Evolutionary conservation across 1,140 invertebrate species (phyloP), one percentile per base, ranked within the genome.

Genomic region (Caenorhabditis latens): DNA sequence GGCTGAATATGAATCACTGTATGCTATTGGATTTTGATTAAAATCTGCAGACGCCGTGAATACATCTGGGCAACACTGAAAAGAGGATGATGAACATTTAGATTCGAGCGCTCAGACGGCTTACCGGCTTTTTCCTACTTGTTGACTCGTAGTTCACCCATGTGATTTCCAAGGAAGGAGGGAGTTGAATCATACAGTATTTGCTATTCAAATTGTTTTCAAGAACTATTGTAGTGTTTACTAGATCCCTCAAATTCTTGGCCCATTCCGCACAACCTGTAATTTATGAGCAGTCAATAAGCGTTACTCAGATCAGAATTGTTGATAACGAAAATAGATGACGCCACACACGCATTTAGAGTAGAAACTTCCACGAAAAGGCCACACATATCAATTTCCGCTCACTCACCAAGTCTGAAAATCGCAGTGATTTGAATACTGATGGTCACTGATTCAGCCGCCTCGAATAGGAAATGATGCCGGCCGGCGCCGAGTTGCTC

Each of bases 11-110:
- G 71, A 79, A 24, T 79, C 71, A 79, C 71, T 79, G 71, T 79
- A 79, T 7, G 9, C 16, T 14, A 79, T 42, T 13, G 71, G 71
- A 79, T 50, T 79, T 50, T 79, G 46, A 4, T 8, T 21, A 24
- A 79, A 19, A 24, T 79, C 46, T 9, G 71, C 42, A 13, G 71
- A 79, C n/a, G 71, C 71, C 46, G 42, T 40, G 24, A 79, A 79
- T 43, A 79, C 46, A 50, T 79, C 71, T 24, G 71, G 71, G 46
- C 71, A 79, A 50, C 71, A 79, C 71, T 79, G 71, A 50, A 79
- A 71, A 43, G 53, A 48, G n/a, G 42, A 53, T 48, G 46, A 50
- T 79, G n/a, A 50, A 14, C 71, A 50, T 50, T 14, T 6, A 46
- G 4, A 9, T 50, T n/a, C 2, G 46, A 24, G n/a, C 5, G n/a